phyloP scores from a whole-genome alignment of 1,140 invertebrate species.

The Orchesella cincta region DNA sequence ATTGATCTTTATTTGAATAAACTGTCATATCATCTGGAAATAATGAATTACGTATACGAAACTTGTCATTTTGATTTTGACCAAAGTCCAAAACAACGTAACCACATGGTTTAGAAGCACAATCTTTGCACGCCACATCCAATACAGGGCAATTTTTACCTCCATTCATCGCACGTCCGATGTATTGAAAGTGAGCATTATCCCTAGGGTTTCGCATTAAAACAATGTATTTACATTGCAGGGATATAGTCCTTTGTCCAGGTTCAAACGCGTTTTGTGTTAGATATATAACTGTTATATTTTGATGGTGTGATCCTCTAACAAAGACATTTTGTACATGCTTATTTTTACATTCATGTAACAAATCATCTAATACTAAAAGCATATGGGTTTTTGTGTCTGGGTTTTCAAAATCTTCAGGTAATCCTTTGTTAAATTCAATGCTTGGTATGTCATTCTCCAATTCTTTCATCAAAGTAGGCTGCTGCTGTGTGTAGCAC shows the following conservation, averaged over 20 bases:
- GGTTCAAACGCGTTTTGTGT: conserved; percentile 35
- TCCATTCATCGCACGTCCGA: conserved; percentile 38
- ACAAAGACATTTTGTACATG: conserved; percentile 4
- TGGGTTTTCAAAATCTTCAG: conserved; percentile 1
- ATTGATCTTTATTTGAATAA: conserved; percentile 30
- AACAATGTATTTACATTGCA: conserved; percentile 35
- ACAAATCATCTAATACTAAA: conserved; percentile 39
- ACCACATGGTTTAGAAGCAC: conserved; percentile 13
- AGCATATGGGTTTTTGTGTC: not conserved
- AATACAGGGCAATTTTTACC: conserved; percentile 33
- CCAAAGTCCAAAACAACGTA: conserved; percentile 29
- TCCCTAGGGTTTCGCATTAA: conserved; percentile 36
- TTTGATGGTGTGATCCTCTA: conserved; percentile 35
- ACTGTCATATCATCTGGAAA: conserved; percentile 40
- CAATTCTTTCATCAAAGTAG: conserved; percentile 13
- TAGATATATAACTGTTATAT: conserved; percentile 16
- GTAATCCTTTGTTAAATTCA: conserved; percentile 34
- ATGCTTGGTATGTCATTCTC: not conserved
- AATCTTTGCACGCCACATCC: conserved; percentile 22
- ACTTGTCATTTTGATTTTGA: conserved; percentile 35
- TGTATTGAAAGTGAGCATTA: not conserved
- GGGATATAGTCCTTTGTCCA: conserved; percentile 5
- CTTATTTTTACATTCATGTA: conserved; percentile 28
- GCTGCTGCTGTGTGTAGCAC: conserved; percentile 33
- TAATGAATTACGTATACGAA: not conserved